Base-by-base conservation (phyloP, 2,113 vertebrate genomes). In the Pionites leucogaster region DNA sequence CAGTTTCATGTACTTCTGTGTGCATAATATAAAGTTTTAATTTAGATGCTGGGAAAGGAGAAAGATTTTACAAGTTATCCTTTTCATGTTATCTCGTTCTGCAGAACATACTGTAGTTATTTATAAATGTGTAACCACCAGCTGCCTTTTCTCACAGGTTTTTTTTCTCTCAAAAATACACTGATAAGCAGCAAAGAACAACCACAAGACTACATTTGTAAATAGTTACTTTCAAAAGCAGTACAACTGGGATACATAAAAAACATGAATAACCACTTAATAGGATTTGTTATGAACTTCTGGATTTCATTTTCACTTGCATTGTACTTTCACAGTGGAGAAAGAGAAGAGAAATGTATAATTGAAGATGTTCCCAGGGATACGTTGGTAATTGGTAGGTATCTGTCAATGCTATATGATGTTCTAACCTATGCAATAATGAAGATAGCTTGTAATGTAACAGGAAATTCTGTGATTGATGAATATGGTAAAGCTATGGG, bases 301-400 rank as follows among this genome's bases (percentile, higher is more conserved):
- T 93, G 86, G 91, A 91, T 98, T 92, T 94, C 97, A 64, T 75
- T 98, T 88, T 97, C 98, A 29, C 46, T 96, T 3, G 98, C 98
- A 41, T 99, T 99, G 96, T 99, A 98, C 95, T 99, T 99, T 96
- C 98, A 99, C n/a, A 93, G 93, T 3, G 98, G 97, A n/a, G 99
- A 99, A 90, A 97, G 97, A 96, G 98, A 99, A 94, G 98, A 99
- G 93, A 99, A 98, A 95, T 99, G 99, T 86, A 98, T 99, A 76
- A 99, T 99, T 6, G 98, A 99, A 95, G 99, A 99, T 16, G 75
- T 99, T 96, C 99, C 99, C 35, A 97, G 97, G 0, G 99, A 98
- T 95, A 99, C 97, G 0, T 75, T 99, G 94, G 97, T 99, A 60
- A 98, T 98, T 67, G 99, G 99, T 99, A 96, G 96, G 98, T 96